A percentile compares a stretch with the other conserved stretches of the same genome.
phyloP scores from a whole-genome alignment of 2,888 invertebrate genomes.

The Cheilosia scutellata region DNA sequence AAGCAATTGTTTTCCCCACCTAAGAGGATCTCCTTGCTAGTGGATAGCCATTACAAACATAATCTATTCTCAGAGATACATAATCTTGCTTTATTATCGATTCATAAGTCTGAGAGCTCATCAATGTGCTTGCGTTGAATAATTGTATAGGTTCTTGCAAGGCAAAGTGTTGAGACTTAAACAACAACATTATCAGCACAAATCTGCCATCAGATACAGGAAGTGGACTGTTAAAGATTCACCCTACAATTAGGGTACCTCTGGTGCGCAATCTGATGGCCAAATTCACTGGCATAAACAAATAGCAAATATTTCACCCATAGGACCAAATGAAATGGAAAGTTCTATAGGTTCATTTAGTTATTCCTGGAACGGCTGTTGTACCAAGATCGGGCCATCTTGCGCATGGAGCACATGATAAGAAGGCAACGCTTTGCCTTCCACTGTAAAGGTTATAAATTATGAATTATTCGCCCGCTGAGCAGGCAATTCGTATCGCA shows the following conservation, averaged over 20 bases:
- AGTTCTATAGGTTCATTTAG: conserved; percentile 29
- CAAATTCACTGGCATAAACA: conserved; percentile 25
- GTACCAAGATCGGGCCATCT: conserved; percentile 7
- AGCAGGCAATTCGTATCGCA: conserved; percentile 46
- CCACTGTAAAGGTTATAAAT: conserved; percentile 34
- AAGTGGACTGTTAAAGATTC: conserved; percentile 42
- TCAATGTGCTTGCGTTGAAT: conserved; percentile 4
- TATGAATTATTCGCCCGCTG: conserved; percentile 59
- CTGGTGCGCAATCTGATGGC: conserved; percentile 34
- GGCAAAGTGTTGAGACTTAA: conserved; percentile 12
- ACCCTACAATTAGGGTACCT: conserved; percentile 31
- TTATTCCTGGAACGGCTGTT: conserved; percentile 7
- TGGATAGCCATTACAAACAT: not conserved
- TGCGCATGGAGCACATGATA: conserved; percentile 7
- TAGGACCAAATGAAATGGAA: conserved; percentile 39
- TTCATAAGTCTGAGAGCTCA: conserved; percentile 43
- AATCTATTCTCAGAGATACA: conserved; percentile 53
- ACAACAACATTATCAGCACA: not conserved
- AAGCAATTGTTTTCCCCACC: not conserved
- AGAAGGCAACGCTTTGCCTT: conserved; percentile 28
- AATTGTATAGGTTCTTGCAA: conserved; percentile 5
- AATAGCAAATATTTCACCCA: conserved; percentile 25
- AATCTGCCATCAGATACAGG: not conserved
- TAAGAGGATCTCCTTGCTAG: not conserved
- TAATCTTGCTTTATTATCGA: conserved; percentile 40